Base-by-base conservation (phyloP, 92 coral and sea anemone genomes). In the Phenganax marumi region DNA sequence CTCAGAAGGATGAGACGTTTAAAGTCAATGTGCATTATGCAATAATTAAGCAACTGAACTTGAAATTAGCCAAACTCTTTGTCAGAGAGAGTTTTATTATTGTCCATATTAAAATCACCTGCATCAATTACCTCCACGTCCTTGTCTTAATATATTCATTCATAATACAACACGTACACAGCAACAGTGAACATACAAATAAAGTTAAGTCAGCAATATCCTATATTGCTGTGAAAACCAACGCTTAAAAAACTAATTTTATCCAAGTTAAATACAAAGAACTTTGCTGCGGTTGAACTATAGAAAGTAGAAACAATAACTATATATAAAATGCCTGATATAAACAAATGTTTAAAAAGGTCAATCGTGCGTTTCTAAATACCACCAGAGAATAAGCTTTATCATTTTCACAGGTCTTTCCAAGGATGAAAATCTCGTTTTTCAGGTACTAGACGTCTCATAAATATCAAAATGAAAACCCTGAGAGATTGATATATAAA, bases 41-140 rank as follows among this genome's bases (percentile, higher is more conserved):
- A 14, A 58, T 50, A 66, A 16, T 22, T 13, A 83, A 43, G 49
- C 24, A 58, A 66, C 8, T 3, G 24, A 58, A 58, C 2, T 58
- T 58, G 65, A 58, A 58, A 58, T 3, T 58, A 58, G 65, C 16
- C 57, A 52, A 52, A 52, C 17, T 2, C 12, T 52, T 52, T 52
- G 23, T 14, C 22, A 18, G 16, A 23, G 8, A 58, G 8, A 58
- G 8, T 58, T 58, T 18, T 12, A 16, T 0, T 58, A 6, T 3
- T 58, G 65, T 14, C 7, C 65, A 58, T 18, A 58, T 58, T 58
- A 23, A 58, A 58, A 58, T 33, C 65, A 58, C 65, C 65, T 58
- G 65, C 65, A 58, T 52, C 57, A 52, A 6, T 14, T 18, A 58
- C 6, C 21, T 14, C n/a, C 65, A 58, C 21, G 8, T 18, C 65